These are phyloP conservation scores for Parnassius glacialis DNA, from an alignment of 2,888 invertebrate genomes.

Conservation along the genomic window DNA sequence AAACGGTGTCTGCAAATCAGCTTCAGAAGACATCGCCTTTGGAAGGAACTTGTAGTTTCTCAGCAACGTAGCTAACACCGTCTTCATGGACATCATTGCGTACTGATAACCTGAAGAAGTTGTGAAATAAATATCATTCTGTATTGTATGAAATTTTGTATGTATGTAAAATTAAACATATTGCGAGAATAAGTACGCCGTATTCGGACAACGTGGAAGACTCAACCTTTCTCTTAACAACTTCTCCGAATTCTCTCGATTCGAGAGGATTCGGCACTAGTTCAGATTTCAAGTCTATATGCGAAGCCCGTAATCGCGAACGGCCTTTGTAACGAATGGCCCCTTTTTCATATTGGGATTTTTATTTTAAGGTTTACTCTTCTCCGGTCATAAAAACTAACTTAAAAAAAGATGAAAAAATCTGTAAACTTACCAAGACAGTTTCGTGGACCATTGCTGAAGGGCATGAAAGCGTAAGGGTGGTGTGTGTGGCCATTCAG, in stretches of 20 bases:
- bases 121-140: neutral
- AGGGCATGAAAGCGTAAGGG: conserved; percentile 44
- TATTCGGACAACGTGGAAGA: neutral
- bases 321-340: no score
- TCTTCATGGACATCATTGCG: conserved; percentile 43
- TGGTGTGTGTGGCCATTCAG: conserved; percentile 38
- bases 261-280: no score
- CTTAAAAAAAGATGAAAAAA: no score
- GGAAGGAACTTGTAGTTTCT: conserved; percentile 36
- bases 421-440: conserved; percentile 43
- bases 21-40: conserved; percentile 2
- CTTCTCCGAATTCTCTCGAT: no score
- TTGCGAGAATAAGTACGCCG: neutral
- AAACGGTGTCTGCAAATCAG: conserved; percentile 27
- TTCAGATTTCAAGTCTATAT: no score
- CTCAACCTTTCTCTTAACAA: no score
- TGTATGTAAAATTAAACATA: neutral
- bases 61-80: conserved; percentile 38
- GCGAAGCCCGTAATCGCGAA: no score
- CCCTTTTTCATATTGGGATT: no score
- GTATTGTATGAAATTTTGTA: neutral
- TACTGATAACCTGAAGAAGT: conserved; percentile 37
- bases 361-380: no score
- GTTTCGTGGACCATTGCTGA: conserved; percentile 46
- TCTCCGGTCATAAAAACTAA: no score